Evolutionary conservation across 2,113 vertebrate species (phyloP), one percentile per base, ranked within the genome.

Genomic region (Pangasianodon gigas): DNA sequence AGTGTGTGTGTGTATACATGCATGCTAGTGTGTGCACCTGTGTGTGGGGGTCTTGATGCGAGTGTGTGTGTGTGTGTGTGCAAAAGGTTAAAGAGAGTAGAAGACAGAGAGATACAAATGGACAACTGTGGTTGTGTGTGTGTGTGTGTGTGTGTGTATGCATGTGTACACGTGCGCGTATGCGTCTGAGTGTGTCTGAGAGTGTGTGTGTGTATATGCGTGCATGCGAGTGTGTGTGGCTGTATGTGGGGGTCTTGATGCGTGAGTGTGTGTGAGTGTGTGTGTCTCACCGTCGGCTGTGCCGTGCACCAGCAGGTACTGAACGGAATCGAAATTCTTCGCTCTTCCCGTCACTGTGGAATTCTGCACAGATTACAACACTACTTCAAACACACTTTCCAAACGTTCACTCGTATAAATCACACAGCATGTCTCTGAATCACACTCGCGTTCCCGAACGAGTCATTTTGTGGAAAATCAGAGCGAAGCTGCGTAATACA

Each of bases 251-350:
- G 7, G 60, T 62, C 21, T 86, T 2, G 32, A 11, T 52, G 46
- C 32, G 46, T 32, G 7, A 29, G 56, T 52, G 41, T 85, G 60
- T 67, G 56, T 44, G 56, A n/a, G 83, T 65, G 83, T 84, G 84
- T 67, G 84, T 14, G 67, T 26, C 97, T 98, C 94, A 99, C 98
- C 98, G 93, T 99, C 98, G 95, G 98, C 98, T 92, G 98, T 99
- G 94, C 98, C 98, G 89, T 99, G 98, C 95, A 99, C 95, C 93
- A 99, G 97, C 87, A 99, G 98, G 94, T 99, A 99, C 21, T 98
- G 92, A 90, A 99, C 98, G 51, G 96, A 93, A 91, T 96, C 96
- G 96, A 99, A 99, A 88, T 99, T 97, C 94, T 96, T 96, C 91
- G 98, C 98, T 95, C 97, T 96, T 91, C 92, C 96, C 91, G 96